Percentiles rank a stretch among this genome's conserved stretches.
phyloP scores from a whole-genome alignment of 2,888 invertebrate species.

The Philereme vetulata region DNA sequence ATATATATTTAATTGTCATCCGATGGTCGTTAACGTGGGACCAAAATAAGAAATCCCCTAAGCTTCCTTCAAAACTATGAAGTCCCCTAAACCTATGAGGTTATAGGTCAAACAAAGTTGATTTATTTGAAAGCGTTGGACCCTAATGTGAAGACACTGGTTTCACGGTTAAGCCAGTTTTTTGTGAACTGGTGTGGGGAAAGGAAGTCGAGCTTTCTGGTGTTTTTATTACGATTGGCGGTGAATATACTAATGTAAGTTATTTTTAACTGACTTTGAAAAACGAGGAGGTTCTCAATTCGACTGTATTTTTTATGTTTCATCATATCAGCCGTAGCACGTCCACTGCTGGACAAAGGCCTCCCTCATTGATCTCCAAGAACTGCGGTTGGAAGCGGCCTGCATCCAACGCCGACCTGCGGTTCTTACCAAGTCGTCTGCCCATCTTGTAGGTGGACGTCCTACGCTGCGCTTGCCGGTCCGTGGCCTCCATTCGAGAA shows the following conservation, averaged over 20 bases:
- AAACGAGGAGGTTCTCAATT: too few relatives aligned
- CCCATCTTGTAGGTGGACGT: too few relatives aligned
- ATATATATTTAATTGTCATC: constrained; percentile 57
- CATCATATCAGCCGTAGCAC: too few relatives aligned
- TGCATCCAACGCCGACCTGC: too few relatives aligned
- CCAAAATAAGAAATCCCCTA: constrained; percentile 27
- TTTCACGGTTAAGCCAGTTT: constrained; percentile 24
- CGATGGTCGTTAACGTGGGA: constrained; percentile 60
- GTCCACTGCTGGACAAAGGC: too few relatives aligned
- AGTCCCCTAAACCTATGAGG: constrained; percentile 55
- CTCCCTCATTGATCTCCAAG: too few relatives aligned
- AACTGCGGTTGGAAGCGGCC: too few relatives aligned
- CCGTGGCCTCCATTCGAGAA: too few relatives aligned
- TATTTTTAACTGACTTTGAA: too few relatives aligned
- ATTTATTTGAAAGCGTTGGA: constrained; percentile 55
- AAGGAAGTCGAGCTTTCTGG: background rate
- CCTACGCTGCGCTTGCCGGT: too few relatives aligned
- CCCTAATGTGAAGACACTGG: constrained; percentile 28
- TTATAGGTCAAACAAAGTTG: constrained; percentile 69
- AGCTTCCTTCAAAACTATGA: constrained; percentile 25
- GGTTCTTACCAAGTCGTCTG: too few relatives aligned
- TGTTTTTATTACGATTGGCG: background rate
- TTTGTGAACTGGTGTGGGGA: background rate
- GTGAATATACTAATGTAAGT: background rate
- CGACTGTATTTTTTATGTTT: too few relatives aligned